Percentiles rank a stretch among this genome's conserved stretches.
phyloP scores from a whole-genome alignment of 2,113 vertebrate species.

The Neopipo cinnamomea region DNA sequence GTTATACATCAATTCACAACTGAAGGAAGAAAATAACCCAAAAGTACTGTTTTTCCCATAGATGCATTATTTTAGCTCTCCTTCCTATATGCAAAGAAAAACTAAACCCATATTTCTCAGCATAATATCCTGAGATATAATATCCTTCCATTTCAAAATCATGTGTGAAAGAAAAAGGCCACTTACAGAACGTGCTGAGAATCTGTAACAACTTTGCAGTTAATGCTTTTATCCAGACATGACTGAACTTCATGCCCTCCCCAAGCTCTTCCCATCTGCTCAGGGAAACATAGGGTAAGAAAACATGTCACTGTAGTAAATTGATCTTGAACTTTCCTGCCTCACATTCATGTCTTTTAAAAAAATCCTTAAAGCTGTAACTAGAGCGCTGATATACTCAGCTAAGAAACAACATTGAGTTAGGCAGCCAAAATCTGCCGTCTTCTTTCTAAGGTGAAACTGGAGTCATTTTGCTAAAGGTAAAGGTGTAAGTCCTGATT shows the following conservation, averaged over 20 bases:
- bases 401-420: neutral
- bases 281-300: neutral
- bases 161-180: neutral
- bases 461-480: neutral
- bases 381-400: neutral
- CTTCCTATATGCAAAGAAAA: neutral
- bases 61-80: neutral
- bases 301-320: slow-evolving; percentile 40
- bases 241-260: slow-evolving; percentile 18
- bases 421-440: neutral
- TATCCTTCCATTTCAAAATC: neutral
- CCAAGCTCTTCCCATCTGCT: slow-evolving; percentile 22
- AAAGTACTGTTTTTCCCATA: neutral
- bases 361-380: neutral
- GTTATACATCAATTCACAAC: neutral
- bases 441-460: neutral
- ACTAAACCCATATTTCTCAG: neutral
- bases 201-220: slow-evolving; percentile 1
- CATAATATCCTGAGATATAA: neutral
- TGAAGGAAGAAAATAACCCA: neutral
- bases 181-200: neutral
- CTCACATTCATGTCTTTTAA: neutral
- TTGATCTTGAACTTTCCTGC: slow-evolving; percentile 35
- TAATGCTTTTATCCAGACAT: slow-evolving; percentile 43
- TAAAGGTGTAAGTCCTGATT: neutral